Conservation (phyloP, 2,888 invertebrate genomes). For the Syrista parreyssii region DNA sequence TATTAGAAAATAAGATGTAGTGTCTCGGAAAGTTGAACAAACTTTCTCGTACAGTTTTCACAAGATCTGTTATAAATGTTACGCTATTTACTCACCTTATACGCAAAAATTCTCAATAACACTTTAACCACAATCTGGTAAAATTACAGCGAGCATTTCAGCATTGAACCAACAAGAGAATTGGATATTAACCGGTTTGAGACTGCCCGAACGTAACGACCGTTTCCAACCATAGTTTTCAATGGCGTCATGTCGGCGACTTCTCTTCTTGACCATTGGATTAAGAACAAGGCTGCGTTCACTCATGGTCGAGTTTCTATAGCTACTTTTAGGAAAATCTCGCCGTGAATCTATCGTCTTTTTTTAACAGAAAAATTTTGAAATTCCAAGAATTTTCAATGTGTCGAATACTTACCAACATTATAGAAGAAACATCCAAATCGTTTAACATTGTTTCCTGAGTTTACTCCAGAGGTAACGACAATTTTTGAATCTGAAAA, state of each 20-base stretch:
- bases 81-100: background rate
- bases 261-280: background rate
- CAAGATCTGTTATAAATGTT: background rate
- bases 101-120: background rate
- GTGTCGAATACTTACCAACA: background rate
- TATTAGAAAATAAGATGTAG: background rate
- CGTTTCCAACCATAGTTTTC: slow-evolving; percentile 11
- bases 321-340: background rate
- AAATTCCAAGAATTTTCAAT: background rate
- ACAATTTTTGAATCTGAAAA: too few relatives aligned
- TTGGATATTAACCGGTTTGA: background rate
- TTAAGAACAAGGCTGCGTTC: slow-evolving; percentile 17
- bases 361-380: background rate
- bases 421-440: background rate
- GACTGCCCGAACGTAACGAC: background rate
- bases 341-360: background rate
- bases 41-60: background rate
- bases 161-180: background rate
- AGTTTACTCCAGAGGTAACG: too few relatives aligned
- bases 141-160: background rate
- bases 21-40: background rate
- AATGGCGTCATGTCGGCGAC: slow-evolving; percentile 18
- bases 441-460: background rate
- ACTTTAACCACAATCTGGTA: background rate
- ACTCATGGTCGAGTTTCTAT: slow-evolving; percentile 5